These are phyloP conservation scores for Garrulus glandarius DNA, from an alignment of 2,797 vertebrate genomes.

Conservation along the genomic window DNA sequence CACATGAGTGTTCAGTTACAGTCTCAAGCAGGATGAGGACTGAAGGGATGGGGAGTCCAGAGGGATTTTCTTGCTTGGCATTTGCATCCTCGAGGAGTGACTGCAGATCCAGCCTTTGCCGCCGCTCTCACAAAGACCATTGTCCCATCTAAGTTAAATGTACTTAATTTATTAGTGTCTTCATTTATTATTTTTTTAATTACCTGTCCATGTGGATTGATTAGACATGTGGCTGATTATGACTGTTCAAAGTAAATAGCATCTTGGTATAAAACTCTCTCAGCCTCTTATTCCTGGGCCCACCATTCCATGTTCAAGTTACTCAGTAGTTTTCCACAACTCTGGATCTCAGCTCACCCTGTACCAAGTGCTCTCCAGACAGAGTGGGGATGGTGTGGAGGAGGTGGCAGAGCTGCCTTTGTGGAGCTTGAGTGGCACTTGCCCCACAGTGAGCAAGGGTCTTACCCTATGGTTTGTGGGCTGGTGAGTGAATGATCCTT, in stretches of 20 bases:
- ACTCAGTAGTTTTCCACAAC: accelerated
- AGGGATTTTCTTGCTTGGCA: not conserved
- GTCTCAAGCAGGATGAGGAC: not conserved
- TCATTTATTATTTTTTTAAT: constrained; percentile 28
- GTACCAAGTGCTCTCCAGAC: not conserved
- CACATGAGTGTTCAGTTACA: accelerated
- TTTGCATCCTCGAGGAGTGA: not conserved
- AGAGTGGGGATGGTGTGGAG: not conserved
- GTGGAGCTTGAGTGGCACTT: not conserved
- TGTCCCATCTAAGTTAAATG: constrained; percentile 32
- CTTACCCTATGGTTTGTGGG: not conserved
- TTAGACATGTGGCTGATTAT: not conserved
- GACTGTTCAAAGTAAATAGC: constrained; percentile 49
- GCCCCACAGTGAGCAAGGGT: not conserved
- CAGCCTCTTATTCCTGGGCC: constrained; percentile 15
- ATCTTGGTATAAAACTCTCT: constrained; percentile 28
- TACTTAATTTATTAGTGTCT: constrained; percentile 65
- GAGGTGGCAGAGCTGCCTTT: not conserved
- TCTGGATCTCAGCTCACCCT: not conserved
- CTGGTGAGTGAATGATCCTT: not conserved
- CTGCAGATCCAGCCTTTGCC: not conserved
- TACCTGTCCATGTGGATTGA: not conserved
- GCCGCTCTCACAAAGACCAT: not conserved
- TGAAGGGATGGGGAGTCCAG: not conserved
- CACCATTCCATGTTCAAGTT: not conserved